Percentiles rank a stretch among this genome's conserved stretches.
phyloP scores from a whole-genome alignment of 1,140 invertebrate species.

The Penaeus vannamei region DNA sequence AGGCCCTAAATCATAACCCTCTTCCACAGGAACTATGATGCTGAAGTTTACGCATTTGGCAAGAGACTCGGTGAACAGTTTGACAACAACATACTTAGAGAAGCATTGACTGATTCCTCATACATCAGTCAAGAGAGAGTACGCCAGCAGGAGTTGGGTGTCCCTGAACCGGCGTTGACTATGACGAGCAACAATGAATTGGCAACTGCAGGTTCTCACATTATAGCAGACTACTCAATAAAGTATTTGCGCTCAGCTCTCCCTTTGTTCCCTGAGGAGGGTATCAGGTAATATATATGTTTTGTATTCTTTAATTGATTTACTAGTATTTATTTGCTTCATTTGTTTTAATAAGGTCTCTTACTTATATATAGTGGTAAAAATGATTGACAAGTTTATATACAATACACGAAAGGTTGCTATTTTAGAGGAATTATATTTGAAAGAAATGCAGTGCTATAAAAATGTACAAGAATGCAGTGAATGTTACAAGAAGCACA shows the following conservation, averaged over 20 bases:
- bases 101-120: conserved; percentile 85
- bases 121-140: conserved; percentile 83
- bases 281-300: conserved; percentile 71
- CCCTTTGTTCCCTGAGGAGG: conserved; percentile 82
- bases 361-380: too few species aligned
- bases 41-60: conserved; percentile 91
- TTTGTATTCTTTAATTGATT: too few species aligned
- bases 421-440: too few species aligned
- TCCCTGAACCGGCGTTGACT: conserved; percentile 27
- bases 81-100: conserved; percentile 78
- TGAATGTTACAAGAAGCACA: too few species aligned
- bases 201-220: conserved; percentile 77
- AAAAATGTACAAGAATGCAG: too few species aligned
- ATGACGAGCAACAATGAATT: conserved; percentile 77
- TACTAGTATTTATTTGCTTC: too few species aligned
- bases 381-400: too few species aligned
- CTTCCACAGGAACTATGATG: conserved; percentile 82
- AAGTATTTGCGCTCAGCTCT: conserved; percentile 78
- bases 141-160: conserved; percentile 77
- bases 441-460: too few species aligned
- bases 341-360: too few species aligned
- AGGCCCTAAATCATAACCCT: too few species aligned
- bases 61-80: conserved; percentile 89
- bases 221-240: conserved; percentile 77
- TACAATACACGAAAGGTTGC: too few species aligned